These are phyloP conservation scores for Cercocebus atys DNA, from an alignment of 2,113 vertebrate genomes.

Conservation along the genomic window DNA sequence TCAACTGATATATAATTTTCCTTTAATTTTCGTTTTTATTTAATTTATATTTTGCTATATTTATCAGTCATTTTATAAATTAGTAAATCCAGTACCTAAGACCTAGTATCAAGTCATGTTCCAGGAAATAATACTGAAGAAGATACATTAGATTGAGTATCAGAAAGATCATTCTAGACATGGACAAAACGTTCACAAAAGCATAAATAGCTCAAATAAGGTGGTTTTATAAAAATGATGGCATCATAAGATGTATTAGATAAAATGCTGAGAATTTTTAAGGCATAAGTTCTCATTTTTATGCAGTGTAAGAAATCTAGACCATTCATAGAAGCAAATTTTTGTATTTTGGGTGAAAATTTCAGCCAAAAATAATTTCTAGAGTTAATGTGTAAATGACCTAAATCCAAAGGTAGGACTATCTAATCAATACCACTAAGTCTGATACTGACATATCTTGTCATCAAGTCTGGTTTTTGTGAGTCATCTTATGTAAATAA, in stretches of 20 bases:
- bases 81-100: background rate
- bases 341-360: background rate
- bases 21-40: background rate
- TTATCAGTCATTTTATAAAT: background rate
- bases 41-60: background rate
- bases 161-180: background rate
- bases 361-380: background rate
- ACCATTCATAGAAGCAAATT: background rate
- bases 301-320: background rate
- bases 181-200: background rate
- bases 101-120: background rate
- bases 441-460: background rate
- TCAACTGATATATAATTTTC: background rate
- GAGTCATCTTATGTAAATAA: background rate
- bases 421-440: background rate
- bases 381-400: background rate
- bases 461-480: background rate
- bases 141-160: background rate
- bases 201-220: background rate
- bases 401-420: background rate
- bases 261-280: background rate
- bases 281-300: background rate
- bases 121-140: background rate
- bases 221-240: background rate
- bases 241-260: background rate